Base-by-base conservation (phyloP, 2,888 invertebrate species). In the Heterodera filipjevi region DNA sequence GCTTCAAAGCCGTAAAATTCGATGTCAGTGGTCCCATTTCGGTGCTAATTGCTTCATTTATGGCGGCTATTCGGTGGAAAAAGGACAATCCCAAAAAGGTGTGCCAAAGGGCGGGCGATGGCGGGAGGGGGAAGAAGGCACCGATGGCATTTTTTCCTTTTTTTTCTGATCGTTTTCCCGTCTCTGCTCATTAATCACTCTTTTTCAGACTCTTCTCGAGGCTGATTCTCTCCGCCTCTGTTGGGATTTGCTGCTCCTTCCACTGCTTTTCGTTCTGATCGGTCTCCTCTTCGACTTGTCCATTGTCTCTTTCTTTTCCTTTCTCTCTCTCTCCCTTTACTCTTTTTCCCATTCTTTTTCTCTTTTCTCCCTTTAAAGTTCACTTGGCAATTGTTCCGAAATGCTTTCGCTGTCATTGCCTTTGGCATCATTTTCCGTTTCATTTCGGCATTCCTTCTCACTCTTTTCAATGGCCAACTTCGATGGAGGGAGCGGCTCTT, bases 261-360 rank as follows among this genome's bases (percentile, higher is more conserved):
- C 85, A 12, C 76, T 85, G 16, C 81, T 85, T 35, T 85, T 85
- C 76, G 80, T 82, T 2, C 80, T 86, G 27, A 86, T 85, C 71
- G 85, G 85, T 19, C 76, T 85, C 44, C 81, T 80, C 32, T 81
- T 85, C 68, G 84, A 81, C 73, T 79, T 85, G 10, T 79, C 74
- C 32, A 64, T 75, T 77, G 84, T 82, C 32, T 64, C 30, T 22
- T 16, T 35, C 35, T 32, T 59, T 32, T 66, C 14, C 33, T 33
- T 35, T 33, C n/a, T 71, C 49, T 46, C 27, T 32, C 49, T 10
- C 2, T 39, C 12, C 12, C 39, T 39, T 12, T 39, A 10, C 39
- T 39, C 39, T 12, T 39, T 39, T 12, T 12, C 39, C 12, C 39
- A 10, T 39, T 39, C 39, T 1, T n/a, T n/a, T n/a, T 39, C 39